Percentiles rank a stretch among this genome's conserved stretches.
Evolutionary conservation across 2,888 invertebrate species (phyloP).

Genomic region (Amaurobius ferox): DNA sequence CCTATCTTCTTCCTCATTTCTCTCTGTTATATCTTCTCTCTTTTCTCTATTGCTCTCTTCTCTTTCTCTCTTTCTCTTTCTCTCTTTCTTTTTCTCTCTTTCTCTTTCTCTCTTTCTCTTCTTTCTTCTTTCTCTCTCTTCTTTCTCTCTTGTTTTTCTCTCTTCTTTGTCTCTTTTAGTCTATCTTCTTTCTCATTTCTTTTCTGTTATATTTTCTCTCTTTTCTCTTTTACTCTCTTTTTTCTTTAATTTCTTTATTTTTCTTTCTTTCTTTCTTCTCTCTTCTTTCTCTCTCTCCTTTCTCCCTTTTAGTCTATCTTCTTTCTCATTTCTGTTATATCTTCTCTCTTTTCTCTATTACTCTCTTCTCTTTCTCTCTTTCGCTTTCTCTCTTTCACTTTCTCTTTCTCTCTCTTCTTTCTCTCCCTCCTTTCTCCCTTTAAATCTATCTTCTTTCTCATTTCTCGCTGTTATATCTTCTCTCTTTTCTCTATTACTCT

Average conservation of each 20-base stretch:
- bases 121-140: neutral
- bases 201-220: neutral
- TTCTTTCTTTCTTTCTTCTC: neutral
- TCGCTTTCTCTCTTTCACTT: no score
- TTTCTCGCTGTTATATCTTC: no score
- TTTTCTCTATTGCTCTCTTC: neutral
- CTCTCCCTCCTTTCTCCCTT: no score
- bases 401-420: no score
- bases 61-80: neutral
- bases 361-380: no score
- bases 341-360: no score
- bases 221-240: neutral
- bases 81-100: neutral
- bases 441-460: no score
- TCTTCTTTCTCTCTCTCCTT: neutral
- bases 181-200: no score
- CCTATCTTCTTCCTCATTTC: neutral
- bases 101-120: neutral
- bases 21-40: no score
- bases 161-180: neutral
- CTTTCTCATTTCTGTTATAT: no score
- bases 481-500: no score
- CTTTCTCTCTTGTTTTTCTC: neutral
- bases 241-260: no score
- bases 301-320: neutral